Evolutionary conservation across 2,797 vertebrate genomes (phyloP).

Genomic region (Lepus oiostolus): DNA sequence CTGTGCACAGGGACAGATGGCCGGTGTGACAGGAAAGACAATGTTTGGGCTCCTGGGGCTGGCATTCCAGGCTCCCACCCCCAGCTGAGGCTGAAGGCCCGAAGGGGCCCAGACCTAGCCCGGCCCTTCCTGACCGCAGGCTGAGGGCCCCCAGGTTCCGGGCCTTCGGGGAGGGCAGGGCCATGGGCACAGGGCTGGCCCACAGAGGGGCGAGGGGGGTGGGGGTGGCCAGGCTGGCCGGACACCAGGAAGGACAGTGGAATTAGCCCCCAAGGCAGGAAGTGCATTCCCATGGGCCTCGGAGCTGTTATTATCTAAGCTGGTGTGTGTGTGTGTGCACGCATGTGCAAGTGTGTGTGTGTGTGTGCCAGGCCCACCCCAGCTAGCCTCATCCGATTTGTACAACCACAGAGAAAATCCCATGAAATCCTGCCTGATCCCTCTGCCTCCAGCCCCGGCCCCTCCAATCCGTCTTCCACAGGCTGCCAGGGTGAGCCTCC

Average conservation of each 20-base stretch:
- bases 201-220: no score
- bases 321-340: neutral
- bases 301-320: conserved; percentile 41
- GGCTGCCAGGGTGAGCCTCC: conserved; percentile 52
- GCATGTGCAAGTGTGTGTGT: no score
- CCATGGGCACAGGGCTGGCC: neutral
- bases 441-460: conserved; percentile 57
- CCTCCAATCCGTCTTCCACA: conserved; percentile 23
- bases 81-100: neutral
- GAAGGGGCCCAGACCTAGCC: neutral
- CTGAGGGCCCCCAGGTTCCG: neutral
- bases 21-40: conserved; percentile 77
- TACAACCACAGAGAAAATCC: conserved; percentile 79
- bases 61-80: neutral
- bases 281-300: neutral
- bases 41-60: conserved; percentile 71
- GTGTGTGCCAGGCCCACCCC: neutral
- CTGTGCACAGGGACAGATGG: conserved; percentile 65
- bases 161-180: neutral
- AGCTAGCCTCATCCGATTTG: conserved; percentile 58
- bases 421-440: conserved; percentile 77
- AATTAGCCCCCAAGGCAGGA: neutral
- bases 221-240: neutral
- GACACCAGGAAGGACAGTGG: neutral
- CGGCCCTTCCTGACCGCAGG: neutral